These are phyloP conservation scores for Campylomormyrus tamandua DNA, from an alignment of 2,113 vertebrate genomes.

Conservation along the genomic window DNA sequence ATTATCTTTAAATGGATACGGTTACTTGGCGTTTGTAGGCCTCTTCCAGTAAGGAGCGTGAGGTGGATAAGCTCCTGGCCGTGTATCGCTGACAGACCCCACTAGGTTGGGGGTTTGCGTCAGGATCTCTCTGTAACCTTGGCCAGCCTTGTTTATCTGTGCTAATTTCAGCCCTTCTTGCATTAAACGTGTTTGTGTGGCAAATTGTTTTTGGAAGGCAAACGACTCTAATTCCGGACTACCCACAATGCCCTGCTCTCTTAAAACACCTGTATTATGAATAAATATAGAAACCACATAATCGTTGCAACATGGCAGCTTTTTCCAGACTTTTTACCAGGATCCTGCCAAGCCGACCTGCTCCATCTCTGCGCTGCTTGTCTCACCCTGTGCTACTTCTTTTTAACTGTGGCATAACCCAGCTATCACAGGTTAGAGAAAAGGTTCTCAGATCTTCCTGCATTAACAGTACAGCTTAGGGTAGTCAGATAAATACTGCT, in stretches of 20 bases:
- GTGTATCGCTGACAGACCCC: constrained; percentile 40
- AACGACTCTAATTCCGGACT: constrained; percentile 32
- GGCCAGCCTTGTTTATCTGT: constrained; percentile 35
- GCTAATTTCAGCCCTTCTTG: constrained; percentile 28
- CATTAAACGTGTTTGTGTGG: constrained; percentile 39
- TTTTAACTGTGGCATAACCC: neutral
- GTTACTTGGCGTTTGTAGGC: neutral
- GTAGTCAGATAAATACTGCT: neutral
- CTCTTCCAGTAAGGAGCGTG: neutral
- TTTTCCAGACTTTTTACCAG: neutral
- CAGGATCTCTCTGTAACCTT: constrained; percentile 27
- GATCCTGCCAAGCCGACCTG: neutral
- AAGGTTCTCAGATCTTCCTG: neutral
- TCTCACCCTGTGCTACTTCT: neutral
- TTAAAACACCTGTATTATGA: constrained; percentile 18
- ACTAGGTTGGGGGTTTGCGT: constrained; percentile 21
- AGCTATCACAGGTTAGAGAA: neutral
- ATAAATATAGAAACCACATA: constrained; percentile 28
- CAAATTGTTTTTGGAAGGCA: constrained; percentile 39
- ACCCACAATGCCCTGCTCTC: neutral
- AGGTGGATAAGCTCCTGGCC: constrained; percentile 15
- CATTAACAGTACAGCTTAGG: neutral
- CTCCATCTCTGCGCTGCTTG: neutral
- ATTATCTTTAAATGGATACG: neutral
- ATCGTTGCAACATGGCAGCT: neutral